A percentile compares a stretch with the other conserved stretches of the same genome.
Conservation (phyloP, 1,140 invertebrate genomes). For the Bombus haemorrhoidalis region DNA sequence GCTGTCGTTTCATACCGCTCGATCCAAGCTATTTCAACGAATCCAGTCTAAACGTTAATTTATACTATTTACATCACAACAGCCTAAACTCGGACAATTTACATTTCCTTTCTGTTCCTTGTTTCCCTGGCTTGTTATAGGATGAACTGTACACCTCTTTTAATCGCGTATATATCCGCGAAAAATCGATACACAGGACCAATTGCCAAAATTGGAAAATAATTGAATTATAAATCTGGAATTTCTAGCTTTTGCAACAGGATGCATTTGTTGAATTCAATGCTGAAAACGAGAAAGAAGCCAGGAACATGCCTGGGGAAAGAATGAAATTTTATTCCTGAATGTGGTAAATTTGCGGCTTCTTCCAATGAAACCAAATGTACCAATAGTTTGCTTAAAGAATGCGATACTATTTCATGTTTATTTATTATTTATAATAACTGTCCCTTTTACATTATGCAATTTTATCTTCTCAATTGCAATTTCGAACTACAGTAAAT, state of each 20-base stretch:
- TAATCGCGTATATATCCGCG: neutral
- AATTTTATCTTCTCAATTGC: too few species aligned
- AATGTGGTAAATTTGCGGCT: neutral
- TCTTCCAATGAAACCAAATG: neutral
- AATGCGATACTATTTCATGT: neutral
- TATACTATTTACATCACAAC: slow-evolving; percentile 49
- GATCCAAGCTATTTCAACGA: slow-evolving; percentile 47
- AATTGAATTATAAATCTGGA: neutral
- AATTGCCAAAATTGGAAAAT: neutral
- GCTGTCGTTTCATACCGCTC: slow-evolving; percentile 33
- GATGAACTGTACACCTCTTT: neutral
- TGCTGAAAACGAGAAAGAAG: neutral
- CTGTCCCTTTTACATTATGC: too few species aligned
- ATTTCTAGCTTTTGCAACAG: neutral
- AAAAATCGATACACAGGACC: slow-evolving; percentile 46
- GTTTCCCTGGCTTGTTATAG: neutral
- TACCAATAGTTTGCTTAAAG: neutral
- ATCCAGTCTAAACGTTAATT: slow-evolving; percentile 52
- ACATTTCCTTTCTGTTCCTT: slow-evolving; percentile 54
- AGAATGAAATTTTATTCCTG: neutral
- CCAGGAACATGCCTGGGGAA: neutral
- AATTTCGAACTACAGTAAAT: too few species aligned
- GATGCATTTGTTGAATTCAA: neutral
- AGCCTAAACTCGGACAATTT: slow-evolving; percentile 57
- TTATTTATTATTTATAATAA: neutral